Evolutionary conservation across 2,797 vertebrate genomes (phyloP), one percentile per base, ranked within the genome.

Genomic region (Xenentodon cancila): DNA sequence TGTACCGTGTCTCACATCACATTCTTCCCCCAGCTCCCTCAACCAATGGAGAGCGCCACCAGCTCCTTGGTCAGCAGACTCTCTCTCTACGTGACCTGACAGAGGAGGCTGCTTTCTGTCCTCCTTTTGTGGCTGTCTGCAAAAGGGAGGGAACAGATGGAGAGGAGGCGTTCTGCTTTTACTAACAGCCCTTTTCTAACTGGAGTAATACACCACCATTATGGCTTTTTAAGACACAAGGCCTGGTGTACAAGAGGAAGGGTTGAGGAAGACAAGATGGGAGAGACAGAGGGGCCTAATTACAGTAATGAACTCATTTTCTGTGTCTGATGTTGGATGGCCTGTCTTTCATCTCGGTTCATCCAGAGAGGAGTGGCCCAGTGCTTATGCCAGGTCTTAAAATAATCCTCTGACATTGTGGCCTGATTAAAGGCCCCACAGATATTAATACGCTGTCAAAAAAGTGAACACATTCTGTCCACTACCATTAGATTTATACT

Each of bases 241-340:
- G 79, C 71, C 66, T 59, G 66, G 67, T 65, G 71, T 61, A 74
- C 61, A 61, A 71, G 64, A 72, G 55, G 58, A 57, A 51, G 64
- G 70, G 69, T 73, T 37, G 56, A 40, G 20, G 51, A 46, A 64
- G 73, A 59, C 65, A 51, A 51, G 64, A 79, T 75, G 64, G 73
- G 57, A 68, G 71, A 73, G 67, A 67, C 60, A 60, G 71, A 59
- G 69, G 85, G 84, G 80, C 75, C 89, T 88, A 91, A 91, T 91
- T 90, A 91, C 85, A 81, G 73, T 80, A 82, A 91, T 91, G 86
- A 93, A 89, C 86, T 90, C 80, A 82, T 91, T 89, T 84, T 88
- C 78, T 71, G 79, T 72, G 80, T 72, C 75, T 63, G 77, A 83
- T 87, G 80, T 79, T 69, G 69, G 73, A 83, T 68, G 61, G 74